phyloP scores from a whole-genome alignment of 2,797 vertebrate genomes.

The Gallirallus australis region DNA sequence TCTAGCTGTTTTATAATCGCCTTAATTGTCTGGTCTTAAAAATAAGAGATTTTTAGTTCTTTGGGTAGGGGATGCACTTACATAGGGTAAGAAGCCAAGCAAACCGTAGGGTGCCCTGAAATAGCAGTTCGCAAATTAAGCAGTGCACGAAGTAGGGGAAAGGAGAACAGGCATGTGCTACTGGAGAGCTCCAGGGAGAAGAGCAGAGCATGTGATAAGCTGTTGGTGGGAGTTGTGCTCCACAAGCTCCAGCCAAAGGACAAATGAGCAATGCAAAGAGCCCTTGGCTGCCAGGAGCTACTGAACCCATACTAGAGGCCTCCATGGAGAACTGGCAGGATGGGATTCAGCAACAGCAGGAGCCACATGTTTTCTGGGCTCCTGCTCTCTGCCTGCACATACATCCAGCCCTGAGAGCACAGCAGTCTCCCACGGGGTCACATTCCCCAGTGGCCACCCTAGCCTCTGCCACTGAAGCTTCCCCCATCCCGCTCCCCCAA shows the following conservation, averaged over 20 bases:
- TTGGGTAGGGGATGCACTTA: neutral
- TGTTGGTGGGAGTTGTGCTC: constrained; percentile 9
- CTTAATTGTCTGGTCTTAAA: constrained; percentile 40
- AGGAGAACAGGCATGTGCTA: constrained; percentile 40
- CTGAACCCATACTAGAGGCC: constrained; percentile 13
- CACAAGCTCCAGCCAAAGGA: constrained; percentile 41
- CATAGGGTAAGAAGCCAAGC: neutral
- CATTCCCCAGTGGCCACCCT: neutral
- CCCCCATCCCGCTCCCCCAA: neutral
- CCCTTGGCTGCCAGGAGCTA: constrained; percentile 35
- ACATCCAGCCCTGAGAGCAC: rapidly evolving
- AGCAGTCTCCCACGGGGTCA: neutral
- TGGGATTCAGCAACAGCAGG: constrained; percentile 53
- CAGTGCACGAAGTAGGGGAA: constrained; percentile 22
- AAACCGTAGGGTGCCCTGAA: neutral
- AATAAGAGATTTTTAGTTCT: neutral
- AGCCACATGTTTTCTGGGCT: constrained; percentile 51
- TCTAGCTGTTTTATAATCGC: constrained; percentile 28
- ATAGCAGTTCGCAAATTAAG: neutral
- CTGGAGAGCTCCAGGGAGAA: neutral
- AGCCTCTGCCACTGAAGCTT: rapidly evolving
- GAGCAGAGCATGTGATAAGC: constrained; percentile 45
- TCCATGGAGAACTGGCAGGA: constrained; percentile 41
- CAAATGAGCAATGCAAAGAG: constrained; percentile 31
- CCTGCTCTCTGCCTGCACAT: neutral